Conservation (phyloP, 2,113 vertebrate genomes). For the Silurus glanis region DNA sequence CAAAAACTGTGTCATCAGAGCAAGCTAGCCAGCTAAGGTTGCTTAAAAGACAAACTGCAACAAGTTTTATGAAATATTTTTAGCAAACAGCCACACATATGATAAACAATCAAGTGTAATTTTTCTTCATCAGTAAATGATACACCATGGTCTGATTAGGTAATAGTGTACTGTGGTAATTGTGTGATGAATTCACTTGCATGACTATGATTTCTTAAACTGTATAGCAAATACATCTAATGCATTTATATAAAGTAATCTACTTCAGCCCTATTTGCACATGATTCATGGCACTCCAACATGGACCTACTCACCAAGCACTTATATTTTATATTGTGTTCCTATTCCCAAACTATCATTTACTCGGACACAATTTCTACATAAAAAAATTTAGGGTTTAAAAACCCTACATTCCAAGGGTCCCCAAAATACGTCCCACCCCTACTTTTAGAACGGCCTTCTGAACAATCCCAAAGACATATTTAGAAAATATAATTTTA, state of each 20-base stretch:
- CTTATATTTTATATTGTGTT: neutral
- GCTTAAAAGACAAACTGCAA: neutral
- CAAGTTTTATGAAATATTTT: neutral
- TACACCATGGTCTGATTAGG: neutral
- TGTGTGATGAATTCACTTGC: neutral
- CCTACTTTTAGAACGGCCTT: too few species aligned
- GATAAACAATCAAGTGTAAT: slow-evolving; percentile 2
- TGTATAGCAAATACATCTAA: neutral
- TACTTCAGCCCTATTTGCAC: neutral
- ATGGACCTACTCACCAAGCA: neutral
- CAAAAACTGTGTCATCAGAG: neutral
- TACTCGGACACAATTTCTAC: neutral
- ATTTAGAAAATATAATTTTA: too few species aligned
- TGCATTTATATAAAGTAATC: neutral
- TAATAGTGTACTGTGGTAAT: neutral
- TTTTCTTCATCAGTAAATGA: slow-evolving; percentile 8
- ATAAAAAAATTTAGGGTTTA: neutral
- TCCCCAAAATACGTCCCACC: too few species aligned
- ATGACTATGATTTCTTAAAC: neutral
- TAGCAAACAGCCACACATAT: neutral
- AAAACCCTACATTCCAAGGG: too few species aligned
- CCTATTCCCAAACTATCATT: neutral
- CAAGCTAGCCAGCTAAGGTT: neutral
- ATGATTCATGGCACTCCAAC: neutral
- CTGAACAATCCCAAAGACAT: too few species aligned